Evolutionary conservation across 2,888 invertebrate species (phyloP).

Genomic region (Colostygia pectinataria): DNA sequence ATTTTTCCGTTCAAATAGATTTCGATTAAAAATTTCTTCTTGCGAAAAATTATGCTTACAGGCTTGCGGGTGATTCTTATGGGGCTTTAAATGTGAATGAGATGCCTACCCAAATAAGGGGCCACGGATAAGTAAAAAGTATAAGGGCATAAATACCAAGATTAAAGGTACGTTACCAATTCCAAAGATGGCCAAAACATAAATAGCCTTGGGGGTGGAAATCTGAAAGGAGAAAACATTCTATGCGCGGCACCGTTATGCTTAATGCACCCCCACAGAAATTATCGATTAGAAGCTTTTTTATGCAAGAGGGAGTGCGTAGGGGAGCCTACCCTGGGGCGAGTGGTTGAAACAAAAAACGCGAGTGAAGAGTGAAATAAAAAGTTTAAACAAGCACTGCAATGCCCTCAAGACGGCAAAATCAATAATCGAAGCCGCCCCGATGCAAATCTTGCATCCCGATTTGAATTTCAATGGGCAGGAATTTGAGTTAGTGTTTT

Average conservation of each 20-base stretch:
- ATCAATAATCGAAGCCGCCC: conserved; percentile 77
- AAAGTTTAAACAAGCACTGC: conserved; percentile 83
- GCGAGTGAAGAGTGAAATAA: conserved; percentile 81
- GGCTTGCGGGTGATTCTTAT: conserved; percentile 1
- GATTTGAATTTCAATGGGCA: conserved; percentile 76
- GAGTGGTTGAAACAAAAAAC: conserved; percentile 82
- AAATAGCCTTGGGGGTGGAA: conserved; percentile 75
- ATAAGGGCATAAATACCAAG: conserved; percentile 41
- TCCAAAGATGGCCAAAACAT: conserved; percentile 71
- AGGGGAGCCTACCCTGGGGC: conserved; percentile 72
- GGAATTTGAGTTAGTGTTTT: conserved; percentile 63
- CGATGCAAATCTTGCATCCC: conserved; percentile 80
- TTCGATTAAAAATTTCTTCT: conserved; percentile 4
- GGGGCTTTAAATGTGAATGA: conserved; percentile 17
- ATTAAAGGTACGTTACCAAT: conserved; percentile 53
- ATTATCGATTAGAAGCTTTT: conserved; percentile 84
- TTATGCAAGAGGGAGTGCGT: conserved; percentile 82
- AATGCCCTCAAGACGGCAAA: conserved; percentile 79
- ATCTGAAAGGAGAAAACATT: conserved; percentile 80
- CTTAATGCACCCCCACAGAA: conserved; percentile 84
- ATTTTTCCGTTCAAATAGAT: too few relatives aligned
- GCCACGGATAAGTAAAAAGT: conserved; percentile 24
- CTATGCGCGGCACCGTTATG: conserved; percentile 72
- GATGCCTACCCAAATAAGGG: conserved; percentile 11
- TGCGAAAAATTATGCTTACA: neutral